Evolutionary conservation across 2,888 invertebrate species (phyloP), one percentile per base, ranked within the genome.

Genomic region (Netelia inedita): DNA sequence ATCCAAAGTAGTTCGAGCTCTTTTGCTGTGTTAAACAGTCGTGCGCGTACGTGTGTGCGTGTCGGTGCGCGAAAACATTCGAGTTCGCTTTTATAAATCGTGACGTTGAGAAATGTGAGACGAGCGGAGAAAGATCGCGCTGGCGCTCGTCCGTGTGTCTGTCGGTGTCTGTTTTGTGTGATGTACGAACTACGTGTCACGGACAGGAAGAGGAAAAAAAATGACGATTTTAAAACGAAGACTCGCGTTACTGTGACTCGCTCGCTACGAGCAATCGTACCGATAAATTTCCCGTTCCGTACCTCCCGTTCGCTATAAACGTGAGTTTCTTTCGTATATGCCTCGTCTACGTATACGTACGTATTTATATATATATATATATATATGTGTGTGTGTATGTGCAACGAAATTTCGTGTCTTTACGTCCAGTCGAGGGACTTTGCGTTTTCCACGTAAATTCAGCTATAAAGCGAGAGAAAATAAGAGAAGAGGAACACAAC

Each of bases 51-150:
- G 57, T 19, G 57, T 57, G 8, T 57, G 57, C 72, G 57, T 19
- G 5, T 69, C 43, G 10, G 23, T 65, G 63, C 61, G 61, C 61
- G 78, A 69, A 78, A 78, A 78, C 78, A 69, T 69, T 61, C 69
- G 35, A 78, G 78, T 78, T 78, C 69, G 59, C 69, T 78, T 78
- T 78, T 78, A 69, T 69, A 69, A 65, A 69, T 65, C 79, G 79
- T 71, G 79, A 79, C 79, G 63, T 72, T 53, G 71, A 79, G 79
- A 79, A 79, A 79, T 79, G 79, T 71, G 71, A 79, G 79, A 69
- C 78, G 78, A 41, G 28, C 69, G 46, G 69, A 53, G 76, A 79
- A 79, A 79, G 41, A 79, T 71, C 79, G 79, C 55, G 79, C 79
- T 68, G 50, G 65, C 28, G 75, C 63, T 59, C 35, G 28, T 19